These are phyloP conservation scores for Zygothrica quintamaculata DNA, from an alignment of 2,888 invertebrate species.

Conservation along the genomic window DNA sequence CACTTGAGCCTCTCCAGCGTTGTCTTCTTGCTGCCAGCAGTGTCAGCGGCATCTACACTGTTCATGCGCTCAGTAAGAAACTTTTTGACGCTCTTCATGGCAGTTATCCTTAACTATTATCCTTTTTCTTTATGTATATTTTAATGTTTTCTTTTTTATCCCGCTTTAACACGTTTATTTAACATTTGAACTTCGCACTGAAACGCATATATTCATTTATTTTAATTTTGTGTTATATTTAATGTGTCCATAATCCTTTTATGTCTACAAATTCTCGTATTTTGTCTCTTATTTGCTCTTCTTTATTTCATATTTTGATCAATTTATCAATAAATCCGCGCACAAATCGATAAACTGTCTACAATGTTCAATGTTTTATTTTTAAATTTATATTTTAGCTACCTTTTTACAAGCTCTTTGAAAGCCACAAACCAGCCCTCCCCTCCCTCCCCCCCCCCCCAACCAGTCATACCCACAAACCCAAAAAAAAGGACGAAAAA, in stretches of 20 bases:
- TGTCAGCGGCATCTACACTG: constrained; percentile 78
- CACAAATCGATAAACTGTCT: constrained; percentile 52
- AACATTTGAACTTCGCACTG: too few relatives aligned
- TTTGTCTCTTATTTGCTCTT: neutral
- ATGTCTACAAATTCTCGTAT: too few relatives aligned
- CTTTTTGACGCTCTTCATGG: constrained; percentile 84
- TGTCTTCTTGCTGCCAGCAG: constrained; percentile 47
- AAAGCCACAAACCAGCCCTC: constrained; percentile 20
- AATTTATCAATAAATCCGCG: constrained; percentile 52
- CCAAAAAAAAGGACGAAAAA: constrained; percentile 14
- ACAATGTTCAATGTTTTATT: constrained; percentile 42
- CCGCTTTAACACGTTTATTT: too few relatives aligned
- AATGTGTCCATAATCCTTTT: constrained; percentile 26
- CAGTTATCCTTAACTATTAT: constrained; percentile 10
- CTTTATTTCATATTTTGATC: constrained; percentile 12
- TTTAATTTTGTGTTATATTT: constrained; percentile 12
- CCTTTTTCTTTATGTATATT: constrained; percentile 5
- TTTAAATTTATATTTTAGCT: constrained; percentile 53
- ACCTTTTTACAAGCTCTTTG: constrained; percentile 5
- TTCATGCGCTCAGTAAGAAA: constrained; percentile 84
- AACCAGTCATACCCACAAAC: too few relatives aligned
- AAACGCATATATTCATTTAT: neutral
- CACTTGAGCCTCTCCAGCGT: constrained; percentile 64
- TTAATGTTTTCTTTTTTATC: neutral
- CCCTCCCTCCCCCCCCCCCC: too few relatives aligned